Percentiles rank a stretch among this genome's conserved stretches.
Conservation (phyloP, 2,888 invertebrate species). For the Odontocolon sp. region DNA sequence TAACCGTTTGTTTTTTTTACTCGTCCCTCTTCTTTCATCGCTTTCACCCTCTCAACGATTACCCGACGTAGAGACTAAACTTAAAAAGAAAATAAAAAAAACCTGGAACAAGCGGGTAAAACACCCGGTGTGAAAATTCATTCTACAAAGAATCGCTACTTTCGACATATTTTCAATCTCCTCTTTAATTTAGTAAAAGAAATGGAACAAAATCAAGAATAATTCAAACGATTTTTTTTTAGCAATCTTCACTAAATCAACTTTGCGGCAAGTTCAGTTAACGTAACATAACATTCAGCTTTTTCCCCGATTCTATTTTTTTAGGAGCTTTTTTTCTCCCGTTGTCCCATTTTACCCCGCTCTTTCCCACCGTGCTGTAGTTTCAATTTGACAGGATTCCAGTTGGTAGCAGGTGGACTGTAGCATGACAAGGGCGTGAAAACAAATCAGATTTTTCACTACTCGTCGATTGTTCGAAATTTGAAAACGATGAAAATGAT, state of each 20-base stretch:
- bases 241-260: too few relatives aligned
- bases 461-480: neutral
- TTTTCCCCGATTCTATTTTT: too few relatives aligned
- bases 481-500: neutral
- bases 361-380: too few relatives aligned
- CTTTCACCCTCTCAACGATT: constrained; percentile 27
- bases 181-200: too few relatives aligned
- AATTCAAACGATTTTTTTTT: too few relatives aligned
- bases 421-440: neutral
- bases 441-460: neutral
- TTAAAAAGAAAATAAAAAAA: constrained; percentile 13
- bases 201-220: too few relatives aligned
- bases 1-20: constrained; percentile 39
- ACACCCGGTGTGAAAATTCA: constrained; percentile 35
- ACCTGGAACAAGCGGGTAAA: neutral
- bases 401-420: neutral
- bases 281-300: too few relatives aligned
- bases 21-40: constrained; percentile 17
- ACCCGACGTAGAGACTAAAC: constrained; percentile 49
- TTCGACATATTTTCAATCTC: neutral
- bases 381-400: neutral
- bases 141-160: neutral
- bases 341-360: too few relatives aligned
- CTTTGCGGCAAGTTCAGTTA: too few relatives aligned
- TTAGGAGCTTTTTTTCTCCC: too few relatives aligned